Evolutionary conservation across 2,113 vertebrate species (phyloP).

Genomic region (Campylomormyrus numenius): DNA sequence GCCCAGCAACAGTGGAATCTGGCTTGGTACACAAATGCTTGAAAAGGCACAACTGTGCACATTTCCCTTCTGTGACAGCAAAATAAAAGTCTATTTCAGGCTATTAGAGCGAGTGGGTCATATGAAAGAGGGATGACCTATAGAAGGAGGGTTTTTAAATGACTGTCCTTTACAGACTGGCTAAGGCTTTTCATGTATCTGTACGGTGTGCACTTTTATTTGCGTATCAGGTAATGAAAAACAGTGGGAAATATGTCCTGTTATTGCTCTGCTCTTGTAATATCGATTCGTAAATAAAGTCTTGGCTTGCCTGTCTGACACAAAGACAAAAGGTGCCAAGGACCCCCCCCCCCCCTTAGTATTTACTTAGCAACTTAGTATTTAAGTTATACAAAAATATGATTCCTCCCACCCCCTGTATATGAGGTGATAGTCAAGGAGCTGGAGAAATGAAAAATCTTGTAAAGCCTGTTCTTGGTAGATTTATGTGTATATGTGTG

Average conservation of each 20-base stretch:
- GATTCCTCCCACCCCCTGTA: too few species aligned
- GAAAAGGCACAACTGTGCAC: neutral
- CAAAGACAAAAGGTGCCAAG: neutral
- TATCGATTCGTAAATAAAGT: neutral
- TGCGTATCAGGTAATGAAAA: neutral
- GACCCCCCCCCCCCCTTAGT: neutral
- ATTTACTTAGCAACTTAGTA: neutral
- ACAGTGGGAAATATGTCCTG: neutral
- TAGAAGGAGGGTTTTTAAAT: neutral
- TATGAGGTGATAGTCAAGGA: neutral
- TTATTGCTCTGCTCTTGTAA: neutral
- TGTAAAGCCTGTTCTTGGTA: neutral
- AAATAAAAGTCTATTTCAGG: neutral
- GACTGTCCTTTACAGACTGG: neutral
- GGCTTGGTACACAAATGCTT: slow-evolving; percentile 31
- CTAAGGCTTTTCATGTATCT: neutral
- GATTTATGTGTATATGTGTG: neutral
- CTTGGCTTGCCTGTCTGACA: neutral
- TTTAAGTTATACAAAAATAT: neutral
- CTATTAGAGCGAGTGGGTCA: neutral
- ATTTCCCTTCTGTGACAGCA: neutral
- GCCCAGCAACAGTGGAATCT: slow-evolving; percentile 56
- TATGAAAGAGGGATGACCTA: neutral
- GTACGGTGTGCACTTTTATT: neutral
- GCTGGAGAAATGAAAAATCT: neutral